These are phyloP conservation scores for Tipula confusa DNA, from an alignment of 2,888 invertebrate species.

Conservation along the genomic window DNA sequence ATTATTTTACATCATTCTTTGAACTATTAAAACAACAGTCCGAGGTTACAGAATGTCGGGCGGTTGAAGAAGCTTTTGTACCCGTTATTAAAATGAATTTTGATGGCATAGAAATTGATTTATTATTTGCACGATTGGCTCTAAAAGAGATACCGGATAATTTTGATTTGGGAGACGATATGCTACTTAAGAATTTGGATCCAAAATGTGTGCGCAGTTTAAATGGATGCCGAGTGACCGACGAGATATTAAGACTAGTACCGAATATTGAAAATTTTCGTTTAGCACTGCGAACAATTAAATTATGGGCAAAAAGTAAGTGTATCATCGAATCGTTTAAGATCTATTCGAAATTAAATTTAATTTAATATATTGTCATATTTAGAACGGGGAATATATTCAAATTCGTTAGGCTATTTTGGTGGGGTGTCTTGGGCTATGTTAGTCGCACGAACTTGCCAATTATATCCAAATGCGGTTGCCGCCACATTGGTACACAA, in stretches of 20 bases:
- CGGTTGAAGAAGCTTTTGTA: constrained; percentile 98
- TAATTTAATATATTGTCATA: constrained; percentile 34
- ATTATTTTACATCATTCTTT: constrained; percentile 95
- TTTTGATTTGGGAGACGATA: constrained; percentile 85
- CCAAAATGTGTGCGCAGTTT: constrained; percentile 94
- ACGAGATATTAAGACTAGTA: constrained; percentile 93
- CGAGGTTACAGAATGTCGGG: constrained; percentile 77
- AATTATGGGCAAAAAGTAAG: constrained; percentile 97
- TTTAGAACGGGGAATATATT: constrained; percentile 92
- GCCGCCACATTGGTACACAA: constrained; percentile 94
- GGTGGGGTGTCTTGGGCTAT: constrained; percentile 99
- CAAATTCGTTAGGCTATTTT: constrained; percentile 94
- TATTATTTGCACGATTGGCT: constrained; percentile 92
- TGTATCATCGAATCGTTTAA: constrained; percentile 37
- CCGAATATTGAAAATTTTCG: constrained; percentile 93
- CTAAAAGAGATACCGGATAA: constrained; percentile 92
- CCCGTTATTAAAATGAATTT: constrained; percentile 99
- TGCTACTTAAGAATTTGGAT: constrained; percentile 89
- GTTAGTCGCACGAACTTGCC: constrained; percentile 96
- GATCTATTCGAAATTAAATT: background rate
- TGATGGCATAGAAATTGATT: constrained; percentile 97
- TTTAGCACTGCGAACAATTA: constrained; percentile 88
- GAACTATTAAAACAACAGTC: constrained; percentile 81
- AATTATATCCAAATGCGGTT: constrained; percentile 94
- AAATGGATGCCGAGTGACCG: constrained; percentile 97